Evolutionary conservation across 2,113 vertebrate species (phyloP).

Genomic region (Pachyramphus minor): DNA sequence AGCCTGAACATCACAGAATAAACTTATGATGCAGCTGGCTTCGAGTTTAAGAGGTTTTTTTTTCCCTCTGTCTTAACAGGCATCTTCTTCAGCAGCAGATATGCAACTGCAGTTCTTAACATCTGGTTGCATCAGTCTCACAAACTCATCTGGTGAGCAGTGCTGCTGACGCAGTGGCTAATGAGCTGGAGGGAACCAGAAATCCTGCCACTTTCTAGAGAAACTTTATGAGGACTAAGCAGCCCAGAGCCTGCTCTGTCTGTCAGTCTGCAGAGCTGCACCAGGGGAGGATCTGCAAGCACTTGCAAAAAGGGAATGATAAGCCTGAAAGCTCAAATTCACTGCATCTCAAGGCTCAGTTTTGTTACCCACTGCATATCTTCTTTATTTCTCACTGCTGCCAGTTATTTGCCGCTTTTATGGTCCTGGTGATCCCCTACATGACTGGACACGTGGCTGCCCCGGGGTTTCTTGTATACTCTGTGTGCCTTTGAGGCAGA

Average conservation of each 20-base stretch:
- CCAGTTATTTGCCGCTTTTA: neutral
- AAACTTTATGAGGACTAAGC: neutral
- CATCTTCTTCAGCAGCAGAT: neutral
- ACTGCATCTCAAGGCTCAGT: neutral
- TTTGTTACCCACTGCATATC: neutral
- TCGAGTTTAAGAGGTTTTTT: neutral
- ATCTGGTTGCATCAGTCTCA: neutral
- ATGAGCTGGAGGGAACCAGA: neutral
- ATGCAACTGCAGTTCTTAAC: neutral
- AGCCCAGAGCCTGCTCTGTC: rapidly evolving
- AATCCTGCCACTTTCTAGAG: neutral
- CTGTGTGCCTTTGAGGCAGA: neutral
- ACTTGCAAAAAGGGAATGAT: neutral
- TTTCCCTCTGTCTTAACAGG: neutral
- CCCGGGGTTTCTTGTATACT: neutral
- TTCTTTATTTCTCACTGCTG: neutral
- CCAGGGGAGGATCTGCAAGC: neutral
- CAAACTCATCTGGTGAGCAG: neutral
- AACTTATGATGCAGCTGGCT: neutral
- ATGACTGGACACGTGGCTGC: rapidly evolving
- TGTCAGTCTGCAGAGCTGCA: neutral
- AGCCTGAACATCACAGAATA: neutral
- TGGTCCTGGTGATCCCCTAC: neutral
- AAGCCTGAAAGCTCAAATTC: neutral
- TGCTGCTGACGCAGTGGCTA: neutral